Base-by-base conservation (phyloP, 2,888 invertebrate species). In the Campaea margaritaria region DNA sequence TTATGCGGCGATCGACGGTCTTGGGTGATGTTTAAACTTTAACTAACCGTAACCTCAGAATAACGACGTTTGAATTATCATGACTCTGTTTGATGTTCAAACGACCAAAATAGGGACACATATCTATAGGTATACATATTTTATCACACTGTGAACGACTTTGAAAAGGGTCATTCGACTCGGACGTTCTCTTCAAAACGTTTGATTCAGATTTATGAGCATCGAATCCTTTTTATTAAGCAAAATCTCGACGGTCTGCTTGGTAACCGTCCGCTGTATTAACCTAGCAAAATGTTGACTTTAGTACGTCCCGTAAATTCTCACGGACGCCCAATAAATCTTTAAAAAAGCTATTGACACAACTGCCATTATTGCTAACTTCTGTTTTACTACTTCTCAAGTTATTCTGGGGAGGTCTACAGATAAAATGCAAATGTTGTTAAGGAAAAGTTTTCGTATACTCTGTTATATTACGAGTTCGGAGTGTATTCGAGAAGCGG, bases 171-270 rank as follows among this genome's bases (percentile, higher is more conserved):
- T 81, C 73, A 72, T 68, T 73, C 65, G 65, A 64, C 62, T 68
- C 63, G 62, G 62, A 67, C 65, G 70, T 74, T 76, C 68, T 72
- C 67, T 71, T 75, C 67, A 74, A 81, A 75, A 74, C 69, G 67
- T 76, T 76, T 72, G 70, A 80, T 79, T 79, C 72, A 75, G 74
- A 84, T 83, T 83, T 80, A 83, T 81, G 75, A 74, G 69, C 72
- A 65, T 72, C 60, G 67, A 73, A 76, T 70, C 74, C 72, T 69
- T 72, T 61, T 47, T 45, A 53, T 52, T 62, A 68, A 73, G 67
- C 74, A 69, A 65, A 74, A 68, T 66, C 57, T 46, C 41, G 2
- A n/a, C 41, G 52, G 27, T n/a, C 27, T n/a, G 21, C 44, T 53
- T 49, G 42, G 47, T 14, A 52, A 70, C 65, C 64, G 56, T 52